Conservation (phyloP, 2,888 invertebrate genomes). For the Dendrolimus houi region DNA sequence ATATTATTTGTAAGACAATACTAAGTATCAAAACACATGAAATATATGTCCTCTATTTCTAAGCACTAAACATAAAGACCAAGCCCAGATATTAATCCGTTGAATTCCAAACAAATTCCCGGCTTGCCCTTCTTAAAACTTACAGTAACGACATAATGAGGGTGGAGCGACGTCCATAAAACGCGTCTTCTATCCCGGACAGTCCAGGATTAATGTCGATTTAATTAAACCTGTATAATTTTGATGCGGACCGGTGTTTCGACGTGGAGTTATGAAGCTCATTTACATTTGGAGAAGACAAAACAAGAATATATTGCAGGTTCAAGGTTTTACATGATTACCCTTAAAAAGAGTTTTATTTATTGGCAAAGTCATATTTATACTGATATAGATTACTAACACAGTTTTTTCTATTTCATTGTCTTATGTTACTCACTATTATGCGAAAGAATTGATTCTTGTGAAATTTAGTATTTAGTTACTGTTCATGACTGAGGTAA, state of each 20-base stretch:
- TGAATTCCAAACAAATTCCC: slow-evolving; percentile 45
- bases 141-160: slow-evolving; percentile 67
- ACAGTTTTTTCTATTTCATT: too few species aligned
- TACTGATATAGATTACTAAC: too few species aligned
- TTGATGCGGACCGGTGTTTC: slow-evolving; percentile 34
- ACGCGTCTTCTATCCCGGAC: slow-evolving; percentile 51
- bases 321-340: too few species aligned
- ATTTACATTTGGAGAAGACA: neutral
- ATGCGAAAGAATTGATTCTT: too few species aligned
- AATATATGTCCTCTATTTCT: too few species aligned
- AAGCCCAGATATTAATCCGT: slow-evolving; percentile 24
- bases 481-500: too few species aligned
- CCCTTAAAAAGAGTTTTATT: too few species aligned
- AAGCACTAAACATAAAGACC: neutral
- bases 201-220: slow-evolving; percentile 68
- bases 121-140: slow-evolving; percentile 44
- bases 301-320: neutral
- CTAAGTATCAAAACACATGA: too few species aligned
- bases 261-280: slow-evolving; percentile 13
- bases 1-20: too few species aligned
- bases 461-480: too few species aligned
- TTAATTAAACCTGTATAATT: slow-evolving; percentile 74
- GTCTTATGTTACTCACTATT: too few species aligned
- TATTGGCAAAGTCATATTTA: too few species aligned
- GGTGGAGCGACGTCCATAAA: slow-evolving; percentile 43